phyloP scores from a whole-genome alignment of 2,113 vertebrate species.

The Perca fluviatilis region DNA sequence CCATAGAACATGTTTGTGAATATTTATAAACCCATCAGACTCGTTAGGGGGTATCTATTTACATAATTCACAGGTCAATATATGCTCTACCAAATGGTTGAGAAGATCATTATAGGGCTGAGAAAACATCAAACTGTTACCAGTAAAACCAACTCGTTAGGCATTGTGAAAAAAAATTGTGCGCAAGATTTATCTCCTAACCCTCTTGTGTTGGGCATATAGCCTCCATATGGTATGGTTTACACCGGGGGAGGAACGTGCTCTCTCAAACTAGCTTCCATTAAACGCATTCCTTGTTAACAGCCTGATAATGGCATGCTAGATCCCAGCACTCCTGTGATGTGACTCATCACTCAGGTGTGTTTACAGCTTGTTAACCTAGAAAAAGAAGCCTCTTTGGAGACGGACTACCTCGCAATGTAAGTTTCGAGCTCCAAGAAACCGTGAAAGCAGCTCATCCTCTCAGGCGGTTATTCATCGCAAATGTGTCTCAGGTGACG shows the following conservation, averaged over 20 bases:
- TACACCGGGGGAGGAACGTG: constrained; percentile 37
- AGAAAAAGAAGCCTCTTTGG: constrained; percentile 20
- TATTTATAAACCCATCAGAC: not conserved
- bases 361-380: constrained; percentile 57
- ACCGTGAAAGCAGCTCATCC: constrained; percentile 30
- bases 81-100: not conserved
- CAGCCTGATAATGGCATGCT: constrained; percentile 54
- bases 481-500: constrained; percentile 41
- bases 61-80: not conserved
- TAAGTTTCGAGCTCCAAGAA: constrained; percentile 26
- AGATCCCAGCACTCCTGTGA: constrained; percentile 46
- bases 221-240: constrained; percentile 67
- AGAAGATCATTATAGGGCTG: not conserved
- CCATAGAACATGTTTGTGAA: not conserved
- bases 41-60: not conserved
- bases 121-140: not conserved
- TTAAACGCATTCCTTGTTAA: constrained; percentile 75
- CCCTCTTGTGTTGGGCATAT: constrained; percentile 11
- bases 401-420: not conserved
- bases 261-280: constrained; percentile 59
- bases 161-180: not conserved
- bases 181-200: not conserved
- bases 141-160: not conserved
- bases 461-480: constrained; percentile 16
- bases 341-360: constrained; percentile 76